Evolutionary conservation across 2,113 vertebrate species (phyloP).

Genomic region (Hippocampus barbouri): DNA sequence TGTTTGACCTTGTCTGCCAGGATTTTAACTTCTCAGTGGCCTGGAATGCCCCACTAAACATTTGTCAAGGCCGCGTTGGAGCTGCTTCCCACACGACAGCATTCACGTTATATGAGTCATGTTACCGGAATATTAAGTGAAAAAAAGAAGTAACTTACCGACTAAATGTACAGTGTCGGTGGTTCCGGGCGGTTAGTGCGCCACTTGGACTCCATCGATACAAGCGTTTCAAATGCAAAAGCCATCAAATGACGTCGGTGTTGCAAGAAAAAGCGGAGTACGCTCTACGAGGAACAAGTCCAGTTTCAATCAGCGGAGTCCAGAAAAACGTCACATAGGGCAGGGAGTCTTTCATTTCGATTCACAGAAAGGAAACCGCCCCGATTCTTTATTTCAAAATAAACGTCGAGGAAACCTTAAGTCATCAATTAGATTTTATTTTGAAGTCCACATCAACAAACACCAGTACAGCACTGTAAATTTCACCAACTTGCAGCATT

Average conservation of each 20-base stretch:
- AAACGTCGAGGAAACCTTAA: not conserved
- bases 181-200: not conserved
- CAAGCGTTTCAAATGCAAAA: not conserved
- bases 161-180: not conserved
- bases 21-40: constrained; percentile 8
- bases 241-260: not conserved
- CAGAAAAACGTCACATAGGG: not conserved
- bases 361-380: not conserved
- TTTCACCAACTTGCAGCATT: not conserved
- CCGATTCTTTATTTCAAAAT: not conserved
- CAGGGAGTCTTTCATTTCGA: not conserved
- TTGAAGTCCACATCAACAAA: not conserved
- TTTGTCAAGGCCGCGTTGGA: not conserved
- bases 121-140: not conserved
- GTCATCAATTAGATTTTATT: not conserved
- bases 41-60: not conserved
- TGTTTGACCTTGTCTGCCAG: constrained; percentile 25
- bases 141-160: not conserved
- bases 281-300: not conserved
- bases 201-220: not conserved
- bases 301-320: not conserved
- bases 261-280: not conserved
- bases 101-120: not conserved
- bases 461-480: not conserved
- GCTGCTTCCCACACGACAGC: not conserved